These are phyloP conservation scores for Micrastur ruficollis DNA, from an alignment of 2,797 vertebrate species.

Conservation along the genomic window DNA sequence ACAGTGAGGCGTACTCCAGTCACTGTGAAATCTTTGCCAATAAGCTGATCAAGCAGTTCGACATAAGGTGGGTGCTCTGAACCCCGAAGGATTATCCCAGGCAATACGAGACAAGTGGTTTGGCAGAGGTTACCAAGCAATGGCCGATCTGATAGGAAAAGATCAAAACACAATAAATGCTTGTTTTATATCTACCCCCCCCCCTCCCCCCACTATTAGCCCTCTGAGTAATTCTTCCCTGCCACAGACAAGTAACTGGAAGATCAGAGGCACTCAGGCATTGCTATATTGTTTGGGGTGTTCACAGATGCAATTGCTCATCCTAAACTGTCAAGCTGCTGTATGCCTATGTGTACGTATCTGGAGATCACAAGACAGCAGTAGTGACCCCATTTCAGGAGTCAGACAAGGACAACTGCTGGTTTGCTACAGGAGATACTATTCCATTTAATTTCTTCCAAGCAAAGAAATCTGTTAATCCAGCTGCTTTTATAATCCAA, in stretches of 20 bases:
- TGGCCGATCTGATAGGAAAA: not conserved
- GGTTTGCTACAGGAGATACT: not conserved
- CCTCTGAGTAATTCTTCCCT: not conserved
- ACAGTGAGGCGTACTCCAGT: slow-evolving; percentile 67
- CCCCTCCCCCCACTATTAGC: not conserved
- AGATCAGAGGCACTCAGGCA: fast-evolving
- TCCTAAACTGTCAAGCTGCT: not conserved
- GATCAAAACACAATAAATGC: not conserved
- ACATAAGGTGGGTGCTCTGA: slow-evolving; percentile 43
- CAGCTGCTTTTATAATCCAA: slow-evolving; percentile 31
- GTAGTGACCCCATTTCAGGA: slow-evolving; percentile 55
- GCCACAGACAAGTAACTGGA: not conserved
- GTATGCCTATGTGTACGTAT: not conserved
- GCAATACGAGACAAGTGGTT: slow-evolving; percentile 75
- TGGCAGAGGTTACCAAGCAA: slow-evolving; percentile 61
- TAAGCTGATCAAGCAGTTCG: slow-evolving; percentile 64
- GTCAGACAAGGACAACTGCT: slow-evolving; percentile 54
- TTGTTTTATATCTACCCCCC: not conserved
- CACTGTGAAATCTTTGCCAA: slow-evolving; percentile 72
- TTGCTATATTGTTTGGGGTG: not conserved
- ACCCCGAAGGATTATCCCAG: slow-evolving; percentile 49
- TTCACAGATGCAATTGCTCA: not conserved
- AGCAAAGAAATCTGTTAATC: slow-evolving; percentile 31
- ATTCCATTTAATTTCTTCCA: slow-evolving; percentile 27
- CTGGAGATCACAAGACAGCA: slow-evolving; percentile 23